Evolutionary conservation across 2,888 invertebrate species (phyloP).

Genomic region (Stegophylla sp.): DNA sequence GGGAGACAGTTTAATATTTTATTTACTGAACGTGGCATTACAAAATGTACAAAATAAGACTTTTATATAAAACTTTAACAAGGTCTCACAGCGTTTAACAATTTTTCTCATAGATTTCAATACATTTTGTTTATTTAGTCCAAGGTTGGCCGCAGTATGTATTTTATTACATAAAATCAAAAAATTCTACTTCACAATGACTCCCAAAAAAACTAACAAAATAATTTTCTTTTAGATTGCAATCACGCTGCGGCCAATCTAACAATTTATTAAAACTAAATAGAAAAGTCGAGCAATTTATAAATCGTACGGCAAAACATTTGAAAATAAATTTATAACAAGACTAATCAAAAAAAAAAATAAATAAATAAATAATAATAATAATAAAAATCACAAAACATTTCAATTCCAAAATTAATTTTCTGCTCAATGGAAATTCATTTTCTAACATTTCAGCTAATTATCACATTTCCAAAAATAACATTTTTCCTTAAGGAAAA

Average conservation of each 20-base stretch:
- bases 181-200: conserved; percentile 33
- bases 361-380: too few species aligned
- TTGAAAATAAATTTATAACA: conserved; percentile 52
- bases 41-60: conserved; percentile 59
- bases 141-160: conserved; percentile 40
- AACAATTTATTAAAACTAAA: conserved; percentile 57
- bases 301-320: conserved; percentile 30
- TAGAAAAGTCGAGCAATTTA: conserved; percentile 53
- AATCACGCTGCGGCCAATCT: conserved; percentile 44
- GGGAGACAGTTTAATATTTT: conserved; percentile 57
- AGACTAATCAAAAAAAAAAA: conserved; percentile 44
- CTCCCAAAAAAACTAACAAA: conserved; percentile 53
- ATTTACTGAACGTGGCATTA: conserved; percentile 59
- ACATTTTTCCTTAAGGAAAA: background rate
- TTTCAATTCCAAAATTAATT: conserved; percentile 15
- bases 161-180: conserved; percentile 7
- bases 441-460: conserved; percentile 35
- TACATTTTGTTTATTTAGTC: conserved; percentile 54
- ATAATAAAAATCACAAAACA: conserved; percentile 57
- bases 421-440: conserved; percentile 30
- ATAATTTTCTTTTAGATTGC: conserved; percentile 31
- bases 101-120: conserved; percentile 45
- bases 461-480: conserved; percentile 27
- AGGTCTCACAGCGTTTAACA: conserved; percentile 57
- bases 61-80: conserved; percentile 59